Conservation (phyloP, 1,140 invertebrate genomes). For the Dendroctonus ponderosae region DNA sequence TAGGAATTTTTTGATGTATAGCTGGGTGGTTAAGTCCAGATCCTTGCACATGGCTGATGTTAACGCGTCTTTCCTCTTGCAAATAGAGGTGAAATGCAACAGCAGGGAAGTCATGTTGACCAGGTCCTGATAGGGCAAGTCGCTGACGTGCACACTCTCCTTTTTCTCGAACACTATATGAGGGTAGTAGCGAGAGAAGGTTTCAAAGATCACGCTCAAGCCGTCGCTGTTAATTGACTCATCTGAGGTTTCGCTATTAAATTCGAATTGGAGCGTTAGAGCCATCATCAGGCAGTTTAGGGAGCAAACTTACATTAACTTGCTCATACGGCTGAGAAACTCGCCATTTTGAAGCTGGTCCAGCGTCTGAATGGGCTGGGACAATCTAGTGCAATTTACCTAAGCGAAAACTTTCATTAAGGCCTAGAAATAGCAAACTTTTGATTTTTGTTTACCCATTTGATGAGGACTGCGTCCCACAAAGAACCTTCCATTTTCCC, state of each 20-base stretch:
- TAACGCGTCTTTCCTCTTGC: slow-evolving; percentile 40
- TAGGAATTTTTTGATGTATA: slow-evolving; percentile 43
- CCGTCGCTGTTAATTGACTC: slow-evolving; percentile 29
- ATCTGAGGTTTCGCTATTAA: slow-evolving; percentile 30
- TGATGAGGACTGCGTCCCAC: slow-evolving; percentile 44
- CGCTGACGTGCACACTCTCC: slow-evolving; percentile 36
- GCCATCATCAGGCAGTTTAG: not conserved
- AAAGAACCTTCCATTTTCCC: slow-evolving; percentile 37
- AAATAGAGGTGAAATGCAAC: slow-evolving; percentile 46
- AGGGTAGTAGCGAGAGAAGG: slow-evolving; percentile 42
- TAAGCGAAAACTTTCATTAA: slow-evolving; percentile 21
- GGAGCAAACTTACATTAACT: slow-evolving; percentile 42
- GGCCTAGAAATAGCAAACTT: not conserved
- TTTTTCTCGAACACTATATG: slow-evolving; percentile 36
- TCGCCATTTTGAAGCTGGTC: slow-evolving; percentile 40
- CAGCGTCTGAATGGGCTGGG: slow-evolving; percentile 38
- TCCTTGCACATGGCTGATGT: slow-evolving; percentile 43
- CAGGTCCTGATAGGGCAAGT: slow-evolving; percentile 37
- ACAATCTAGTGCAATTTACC: slow-evolving; percentile 47
- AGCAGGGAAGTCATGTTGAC: slow-evolving; percentile 43
- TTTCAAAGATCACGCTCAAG: slow-evolving; percentile 38
- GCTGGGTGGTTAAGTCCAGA: slow-evolving; percentile 39
- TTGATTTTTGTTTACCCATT: slow-evolving; percentile 41
- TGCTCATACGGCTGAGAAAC: slow-evolving; percentile 42
- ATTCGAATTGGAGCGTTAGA: not conserved